Percentiles rank a stretch among this genome's conserved stretches.
Conservation (phyloP, 2,888 invertebrate genomes). For the Drosophila siamana region DNA sequence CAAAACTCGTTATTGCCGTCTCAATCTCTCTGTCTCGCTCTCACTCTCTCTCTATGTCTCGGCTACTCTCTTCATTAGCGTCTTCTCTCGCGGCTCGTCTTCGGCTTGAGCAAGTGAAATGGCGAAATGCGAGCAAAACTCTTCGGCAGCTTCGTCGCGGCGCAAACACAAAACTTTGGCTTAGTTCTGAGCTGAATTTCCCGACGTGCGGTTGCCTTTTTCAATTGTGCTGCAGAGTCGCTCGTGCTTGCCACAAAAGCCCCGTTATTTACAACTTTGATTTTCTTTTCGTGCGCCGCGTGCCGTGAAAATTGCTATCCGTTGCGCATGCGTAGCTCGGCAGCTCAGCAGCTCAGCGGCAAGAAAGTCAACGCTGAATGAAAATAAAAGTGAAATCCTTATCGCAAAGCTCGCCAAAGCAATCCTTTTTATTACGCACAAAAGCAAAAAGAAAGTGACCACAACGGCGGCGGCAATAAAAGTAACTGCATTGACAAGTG, state of each 20-base stretch:
- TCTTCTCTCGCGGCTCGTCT: constrained; percentile 29
- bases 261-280: constrained; percentile 38
- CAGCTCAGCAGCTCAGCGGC: constrained; percentile 55
- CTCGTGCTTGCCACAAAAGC: constrained; percentile 23
- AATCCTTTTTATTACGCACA: constrained; percentile 25
- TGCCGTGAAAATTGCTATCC: constrained; percentile 58
- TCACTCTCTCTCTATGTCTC: neutral
- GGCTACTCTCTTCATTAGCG: constrained; percentile 4
- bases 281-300: constrained; percentile 72
- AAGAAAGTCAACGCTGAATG: constrained; percentile 56
- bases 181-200: constrained; percentile 85
- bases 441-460: constrained; percentile 69
- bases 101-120: constrained; percentile 56
- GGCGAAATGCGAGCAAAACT: constrained; percentile 60
- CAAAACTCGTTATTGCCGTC: constrained; percentile 32
- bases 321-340: constrained; percentile 70
- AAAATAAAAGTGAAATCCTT: constrained; percentile 81
- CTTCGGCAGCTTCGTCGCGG: constrained; percentile 61
- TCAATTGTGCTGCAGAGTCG: constrained; percentile 14
- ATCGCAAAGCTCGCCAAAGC: constrained; percentile 31
- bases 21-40: constrained; percentile 13
- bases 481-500: constrained; percentile 34
- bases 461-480: constrained; percentile 15
- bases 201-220: constrained; percentile 79
- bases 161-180: constrained; percentile 67